Conservation (phyloP, 2,113 vertebrate genomes). For the Elanus axillaris region DNA sequence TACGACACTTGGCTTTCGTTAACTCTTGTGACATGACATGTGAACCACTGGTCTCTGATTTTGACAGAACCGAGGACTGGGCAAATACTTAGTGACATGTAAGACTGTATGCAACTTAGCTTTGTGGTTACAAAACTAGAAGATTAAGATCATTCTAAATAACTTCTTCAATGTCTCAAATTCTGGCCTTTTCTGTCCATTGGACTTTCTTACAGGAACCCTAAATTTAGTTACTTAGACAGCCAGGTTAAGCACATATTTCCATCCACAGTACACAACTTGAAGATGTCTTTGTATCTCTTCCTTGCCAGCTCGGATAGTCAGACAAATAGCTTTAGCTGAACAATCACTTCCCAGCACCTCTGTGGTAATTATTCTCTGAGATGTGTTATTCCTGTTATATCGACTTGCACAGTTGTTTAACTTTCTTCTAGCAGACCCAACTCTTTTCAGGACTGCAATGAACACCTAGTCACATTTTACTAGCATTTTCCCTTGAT, state of each 20-base stretch:
- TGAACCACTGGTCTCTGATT: neutral
- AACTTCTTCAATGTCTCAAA: neutral
- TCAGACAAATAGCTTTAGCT: neutral
- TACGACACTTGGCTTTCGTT: neutral
- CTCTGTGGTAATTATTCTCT: neutral
- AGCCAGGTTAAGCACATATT: neutral
- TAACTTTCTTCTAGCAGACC: neutral
- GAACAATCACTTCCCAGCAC: neutral
- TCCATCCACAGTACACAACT: neutral
- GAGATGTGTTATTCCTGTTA: neutral
- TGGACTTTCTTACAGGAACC: neutral
- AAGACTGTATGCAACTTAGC: neutral
- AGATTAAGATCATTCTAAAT: neutral
- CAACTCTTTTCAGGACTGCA: neutral
- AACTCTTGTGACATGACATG: neutral
- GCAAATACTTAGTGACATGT: neutral
- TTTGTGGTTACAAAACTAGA: neutral
- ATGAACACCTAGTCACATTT: neutral
- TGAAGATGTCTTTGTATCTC: neutral
- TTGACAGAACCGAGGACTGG: neutral
- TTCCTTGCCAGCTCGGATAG: neutral
- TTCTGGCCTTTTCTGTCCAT: neutral
- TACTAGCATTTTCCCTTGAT: neutral
- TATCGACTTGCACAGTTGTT: neutral
- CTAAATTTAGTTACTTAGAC: neutral